phyloP scores from a whole-genome alignment of 1,140 invertebrate species.

The Trachymyrmex cornetzi region DNA sequence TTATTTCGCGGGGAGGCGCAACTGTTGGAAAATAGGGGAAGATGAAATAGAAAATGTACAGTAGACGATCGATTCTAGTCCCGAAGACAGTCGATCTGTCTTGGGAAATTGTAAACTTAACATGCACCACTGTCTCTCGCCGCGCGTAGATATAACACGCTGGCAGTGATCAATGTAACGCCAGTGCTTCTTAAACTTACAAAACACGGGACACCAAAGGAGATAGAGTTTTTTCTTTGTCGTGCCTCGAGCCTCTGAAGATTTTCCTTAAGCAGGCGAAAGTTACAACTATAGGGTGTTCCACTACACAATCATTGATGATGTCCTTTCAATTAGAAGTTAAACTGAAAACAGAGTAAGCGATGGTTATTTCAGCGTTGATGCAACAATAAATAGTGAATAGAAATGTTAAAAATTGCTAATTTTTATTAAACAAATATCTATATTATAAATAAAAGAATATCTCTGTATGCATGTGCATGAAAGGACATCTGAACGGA shows the following conservation, averaged over 20 bases:
- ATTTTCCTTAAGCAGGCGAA: slow-evolving; percentile 17
- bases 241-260: slow-evolving; percentile 29
- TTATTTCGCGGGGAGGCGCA: slow-evolving; percentile 7
- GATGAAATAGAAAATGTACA: slow-evolving; percentile 46
- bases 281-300: slow-evolving; percentile 5
- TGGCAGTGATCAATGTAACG: slow-evolving; percentile 50
- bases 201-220: slow-evolving; percentile 33
- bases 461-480: not conserved
- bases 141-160: slow-evolving; percentile 17
- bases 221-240: slow-evolving; percentile 29
- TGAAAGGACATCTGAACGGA: not conserved
- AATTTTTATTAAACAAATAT: slow-evolving; percentile 20
- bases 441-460: slow-evolving; percentile 18
- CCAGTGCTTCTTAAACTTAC: slow-evolving; percentile 64
- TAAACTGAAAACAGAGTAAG: not conserved
- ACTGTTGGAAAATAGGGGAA: slow-evolving; percentile 22
- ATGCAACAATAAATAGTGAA: slow-evolving; percentile 21
- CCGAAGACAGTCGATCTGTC: slow-evolving; percentile 67
- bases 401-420: slow-evolving; percentile 47
- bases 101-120: slow-evolving; percentile 59
- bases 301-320: not conserved
- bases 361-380: not conserved
- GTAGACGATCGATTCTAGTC: slow-evolving; percentile 73
- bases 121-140: slow-evolving; percentile 39
- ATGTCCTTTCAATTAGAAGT: slow-evolving; percentile 29